Evolutionary conservation across 1,140 invertebrate genomes (phyloP), one percentile per base, ranked within the genome.

Genomic region (Zaprionus nigranus): DNA sequence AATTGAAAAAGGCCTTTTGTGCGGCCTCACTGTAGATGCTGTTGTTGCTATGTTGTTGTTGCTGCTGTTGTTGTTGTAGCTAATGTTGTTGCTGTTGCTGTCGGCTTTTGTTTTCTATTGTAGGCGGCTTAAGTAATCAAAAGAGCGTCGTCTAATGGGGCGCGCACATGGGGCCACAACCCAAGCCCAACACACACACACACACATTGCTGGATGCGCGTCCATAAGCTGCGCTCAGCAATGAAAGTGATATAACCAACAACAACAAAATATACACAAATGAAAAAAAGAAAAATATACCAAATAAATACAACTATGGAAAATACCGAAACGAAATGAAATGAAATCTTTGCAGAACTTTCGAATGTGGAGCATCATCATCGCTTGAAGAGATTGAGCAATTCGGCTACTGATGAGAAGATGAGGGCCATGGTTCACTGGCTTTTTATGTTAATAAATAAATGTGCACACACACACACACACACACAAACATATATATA

Each of bases 401-500:
- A 67, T 73, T 73, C 36, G 63, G 38, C 5, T 13, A 34, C 13
- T 38, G 36, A 38, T 38, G 36, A 38, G n/a, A 34, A 64, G 40
- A 64, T 38, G 66, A 60, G 80, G 65, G 56, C 51, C 81, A 88
- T 88, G 84, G 81, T 81, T 88, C 84, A 88, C 84, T 88, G 84
- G 78, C 64, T 88, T 90, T 88, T 88, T 88, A 88, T 88, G 84
- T 90, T 87, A 87, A 87, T 88, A 87, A 88, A 87, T 81, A 86
- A 81, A 86, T 79, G 69, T 77, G 65, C 46, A 62, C 20, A 60
- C 34, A 74, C 13, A 53, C 13, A 24, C 11, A 24, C 46, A 38
- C 43, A 28, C n/a, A 46, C 22, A 61, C 12, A 40, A 15, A 24
- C 15, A 17, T 11, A 36, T 53, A 22, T n/a, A 22, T 63, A 13